phyloP scores from a whole-genome alignment of 2,113 vertebrate species.

The Montifringilla adamsi region DNA sequence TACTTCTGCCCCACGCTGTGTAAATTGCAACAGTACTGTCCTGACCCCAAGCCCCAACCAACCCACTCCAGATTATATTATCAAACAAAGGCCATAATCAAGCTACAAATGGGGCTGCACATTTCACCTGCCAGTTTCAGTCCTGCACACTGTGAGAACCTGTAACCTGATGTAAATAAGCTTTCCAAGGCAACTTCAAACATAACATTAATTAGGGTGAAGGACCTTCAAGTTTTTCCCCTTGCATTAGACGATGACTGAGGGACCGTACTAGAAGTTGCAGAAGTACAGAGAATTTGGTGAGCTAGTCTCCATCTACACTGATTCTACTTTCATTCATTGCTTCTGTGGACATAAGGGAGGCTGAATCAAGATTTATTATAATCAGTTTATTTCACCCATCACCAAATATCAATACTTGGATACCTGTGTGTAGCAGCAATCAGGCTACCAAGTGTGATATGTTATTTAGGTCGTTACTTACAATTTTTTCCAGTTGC shows the following conservation, averaged over 20 bases:
- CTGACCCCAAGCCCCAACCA: background rate
- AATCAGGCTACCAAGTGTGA: background rate
- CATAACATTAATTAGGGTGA: background rate
- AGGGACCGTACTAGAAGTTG: background rate
- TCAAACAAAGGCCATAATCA: background rate
- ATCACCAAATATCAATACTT: background rate
- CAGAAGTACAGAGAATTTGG: background rate
- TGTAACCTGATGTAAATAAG: background rate
- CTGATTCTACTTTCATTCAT: background rate
- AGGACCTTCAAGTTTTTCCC: background rate
- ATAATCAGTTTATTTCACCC: background rate
- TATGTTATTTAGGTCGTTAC: background rate
- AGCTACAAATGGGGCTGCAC: background rate
- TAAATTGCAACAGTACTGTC: background rate
- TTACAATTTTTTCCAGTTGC: background rate
- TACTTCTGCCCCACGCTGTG: background rate
- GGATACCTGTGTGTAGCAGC: background rate
- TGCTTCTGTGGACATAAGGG: background rate
- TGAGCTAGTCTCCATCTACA: background rate
- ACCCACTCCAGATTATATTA: background rate
- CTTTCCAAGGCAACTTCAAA: background rate
- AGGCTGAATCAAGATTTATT: background rate
- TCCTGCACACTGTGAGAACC: background rate
- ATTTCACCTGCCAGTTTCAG: background rate
- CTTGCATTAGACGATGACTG: background rate